These are phyloP conservation scores for Oncorhynchus gorbuscha DNA, from an alignment of 2,113 vertebrate species.

Conservation along the genomic window DNA sequence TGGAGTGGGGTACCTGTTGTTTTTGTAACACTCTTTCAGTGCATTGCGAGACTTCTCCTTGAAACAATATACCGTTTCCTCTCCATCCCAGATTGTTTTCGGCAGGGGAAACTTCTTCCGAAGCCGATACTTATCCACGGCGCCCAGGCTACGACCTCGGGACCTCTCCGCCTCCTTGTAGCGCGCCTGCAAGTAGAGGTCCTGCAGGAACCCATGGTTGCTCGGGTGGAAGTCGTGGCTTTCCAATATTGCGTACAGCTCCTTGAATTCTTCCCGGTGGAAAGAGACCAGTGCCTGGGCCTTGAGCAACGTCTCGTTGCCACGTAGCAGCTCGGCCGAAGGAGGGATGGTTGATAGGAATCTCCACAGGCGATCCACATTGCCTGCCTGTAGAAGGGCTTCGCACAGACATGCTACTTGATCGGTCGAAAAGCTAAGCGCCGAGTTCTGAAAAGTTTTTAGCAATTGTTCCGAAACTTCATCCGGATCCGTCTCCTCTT, in stretches of 20 bases:
- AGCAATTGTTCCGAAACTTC: constrained; percentile 70
- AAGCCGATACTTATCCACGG: constrained; percentile 90
- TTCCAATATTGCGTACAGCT: constrained; percentile 85
- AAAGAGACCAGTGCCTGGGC: constrained; percentile 86
- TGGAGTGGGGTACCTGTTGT: constrained; percentile 87
- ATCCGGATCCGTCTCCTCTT: constrained; percentile 72
- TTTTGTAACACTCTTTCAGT: constrained; percentile 85
- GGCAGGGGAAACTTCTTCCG: constrained; percentile 89
- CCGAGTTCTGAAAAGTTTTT: constrained; percentile 75
- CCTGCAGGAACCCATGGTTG: constrained; percentile 90
- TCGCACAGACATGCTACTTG: constrained; percentile 89
- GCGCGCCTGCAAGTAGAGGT: constrained; percentile 87
- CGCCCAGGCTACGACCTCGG: constrained; percentile 85
- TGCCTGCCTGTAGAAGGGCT: constrained; percentile 87
- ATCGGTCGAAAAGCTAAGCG: constrained; percentile 84
- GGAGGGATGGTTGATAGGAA: constrained; percentile 88
- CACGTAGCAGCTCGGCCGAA: constrained; percentile 80
- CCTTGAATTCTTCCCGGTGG: constrained; percentile 82
- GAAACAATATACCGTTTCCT: constrained; percentile 91
- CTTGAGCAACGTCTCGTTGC: constrained; percentile 81
- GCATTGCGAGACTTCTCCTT: constrained; percentile 87
- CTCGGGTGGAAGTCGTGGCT: constrained; percentile 84
- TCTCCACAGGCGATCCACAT: constrained; percentile 86
- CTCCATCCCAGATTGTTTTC: constrained; percentile 91
- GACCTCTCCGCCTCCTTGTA: constrained; percentile 89